These are phyloP conservation scores for Orthonyx spaldingii DNA, from an alignment of 2,113 vertebrate genomes.

Conservation along the genomic window DNA sequence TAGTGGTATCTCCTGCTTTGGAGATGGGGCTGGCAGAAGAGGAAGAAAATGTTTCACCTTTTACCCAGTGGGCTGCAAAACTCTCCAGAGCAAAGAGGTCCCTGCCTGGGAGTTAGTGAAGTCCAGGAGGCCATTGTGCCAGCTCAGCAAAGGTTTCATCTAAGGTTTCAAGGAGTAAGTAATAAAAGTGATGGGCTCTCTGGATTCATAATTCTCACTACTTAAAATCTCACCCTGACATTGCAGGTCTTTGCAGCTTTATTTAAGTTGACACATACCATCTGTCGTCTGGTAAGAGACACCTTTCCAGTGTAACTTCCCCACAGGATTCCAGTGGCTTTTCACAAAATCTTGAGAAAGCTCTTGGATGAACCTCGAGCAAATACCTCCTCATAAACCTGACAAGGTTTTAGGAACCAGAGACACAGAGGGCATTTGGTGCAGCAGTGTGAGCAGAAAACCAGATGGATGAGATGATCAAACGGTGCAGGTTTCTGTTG, in stretches of 20 bases:
- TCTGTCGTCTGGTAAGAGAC: not conserved
- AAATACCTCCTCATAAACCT: not conserved
- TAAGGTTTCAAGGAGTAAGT: not conserved
- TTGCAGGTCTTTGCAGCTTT: not conserved
- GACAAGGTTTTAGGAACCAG: not conserved
- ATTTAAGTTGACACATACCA: not conserved
- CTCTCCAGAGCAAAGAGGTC: not conserved
- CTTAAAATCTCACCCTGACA: not conserved
- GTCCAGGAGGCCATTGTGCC: not conserved
- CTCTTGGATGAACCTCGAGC: not conserved
- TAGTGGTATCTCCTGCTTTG: not conserved
- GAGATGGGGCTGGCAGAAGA: not conserved
- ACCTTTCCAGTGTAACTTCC: not conserved
- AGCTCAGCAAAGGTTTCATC: not conserved
- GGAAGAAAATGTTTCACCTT: accelerated
- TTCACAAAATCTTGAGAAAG: not conserved
- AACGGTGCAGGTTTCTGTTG: not conserved
- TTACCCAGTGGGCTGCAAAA: not conserved
- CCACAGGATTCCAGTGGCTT: not conserved
- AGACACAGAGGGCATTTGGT: not conserved
- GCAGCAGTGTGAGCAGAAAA: not conserved
- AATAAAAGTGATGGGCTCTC: not conserved
- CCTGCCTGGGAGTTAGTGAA: not conserved
- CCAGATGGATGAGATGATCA: not conserved
- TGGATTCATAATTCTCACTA: not conserved